A percentile compares a stretch with the other conserved stretches of the same genome.
These are phyloP conservation scores for Malacosoma neustria DNA, from an alignment of 2,888 invertebrate species.

Conservation along the genomic window DNA sequence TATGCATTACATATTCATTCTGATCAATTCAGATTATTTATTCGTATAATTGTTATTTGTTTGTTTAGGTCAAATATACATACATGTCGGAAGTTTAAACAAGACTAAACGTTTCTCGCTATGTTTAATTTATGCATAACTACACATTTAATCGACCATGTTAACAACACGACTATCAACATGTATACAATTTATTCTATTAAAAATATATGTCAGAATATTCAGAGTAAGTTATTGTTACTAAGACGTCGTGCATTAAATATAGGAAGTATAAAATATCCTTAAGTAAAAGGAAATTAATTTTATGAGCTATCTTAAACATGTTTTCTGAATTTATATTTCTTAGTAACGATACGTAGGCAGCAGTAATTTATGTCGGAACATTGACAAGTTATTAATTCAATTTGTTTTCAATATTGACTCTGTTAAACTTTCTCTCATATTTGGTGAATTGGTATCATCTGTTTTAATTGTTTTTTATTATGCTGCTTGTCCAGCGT, in stretches of 20 bases:
- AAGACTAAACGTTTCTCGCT: conserved; percentile 34
- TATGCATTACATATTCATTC: too few species aligned
- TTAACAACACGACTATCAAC: conserved; percentile 16
- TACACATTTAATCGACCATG: conserved; percentile 36
- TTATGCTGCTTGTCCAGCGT: too few species aligned
- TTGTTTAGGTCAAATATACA: too few species aligned
- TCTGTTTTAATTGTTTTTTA: not conserved
- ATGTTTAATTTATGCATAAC: conserved; percentile 41
- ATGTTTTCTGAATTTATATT: conserved; percentile 17
- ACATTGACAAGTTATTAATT: conserved; percentile 36
- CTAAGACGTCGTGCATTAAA: too few species aligned
- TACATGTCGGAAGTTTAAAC: too few species aligned
- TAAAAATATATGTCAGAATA: conserved; percentile 15
- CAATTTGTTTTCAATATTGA: conserved; percentile 40
- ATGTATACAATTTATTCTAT: conserved; percentile 14
- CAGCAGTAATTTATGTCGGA: conserved; percentile 35
- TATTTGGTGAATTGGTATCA: conserved; percentile 28
- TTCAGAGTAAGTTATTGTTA: conserved; percentile 25
- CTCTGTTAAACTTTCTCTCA: conserved; percentile 41
- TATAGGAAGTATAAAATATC: too few species aligned
- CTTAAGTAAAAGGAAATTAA: not conserved
- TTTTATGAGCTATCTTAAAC: conserved; percentile 12
- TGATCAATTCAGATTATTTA: too few species aligned
- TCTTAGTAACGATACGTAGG: conserved; percentile 33
- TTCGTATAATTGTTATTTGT: too few species aligned